Evolutionary conservation across 2,797 vertebrate genomes (phyloP).

Genomic region (Xiphophorus birchmanni): DNA sequence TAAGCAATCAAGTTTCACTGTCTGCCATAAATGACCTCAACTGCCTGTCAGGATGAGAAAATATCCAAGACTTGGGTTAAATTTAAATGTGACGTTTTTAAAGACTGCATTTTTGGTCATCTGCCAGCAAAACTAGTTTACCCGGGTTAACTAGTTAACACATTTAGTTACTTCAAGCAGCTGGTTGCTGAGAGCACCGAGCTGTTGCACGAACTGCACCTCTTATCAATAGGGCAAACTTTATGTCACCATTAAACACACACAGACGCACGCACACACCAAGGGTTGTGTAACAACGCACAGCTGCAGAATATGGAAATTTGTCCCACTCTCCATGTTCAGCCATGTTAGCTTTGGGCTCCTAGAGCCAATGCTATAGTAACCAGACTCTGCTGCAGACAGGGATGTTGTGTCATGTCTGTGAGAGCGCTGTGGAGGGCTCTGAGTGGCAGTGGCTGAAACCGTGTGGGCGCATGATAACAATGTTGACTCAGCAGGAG

Average conservation of each 20-base stretch:
- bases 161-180: constrained; percentile 26
- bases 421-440: constrained; percentile 2
- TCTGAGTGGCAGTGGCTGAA: constrained; percentile 32
- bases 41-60: background rate
- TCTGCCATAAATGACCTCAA: background rate
- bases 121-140: constrained; percentile 36
- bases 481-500: constrained; percentile 60
- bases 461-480: constrained; percentile 40
- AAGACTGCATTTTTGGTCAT: background rate
- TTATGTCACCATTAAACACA: constrained; percentile 44
- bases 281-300: constrained; percentile 49
- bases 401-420: constrained; percentile 3
- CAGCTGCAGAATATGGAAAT: constrained; percentile 36
- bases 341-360: constrained; percentile 49
- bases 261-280: constrained; percentile 5
- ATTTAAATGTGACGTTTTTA: background rate
- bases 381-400: constrained; percentile 27
- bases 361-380: constrained; percentile 19
- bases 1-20: background rate
- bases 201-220: constrained; percentile 58
- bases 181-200: constrained; percentile 38
- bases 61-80: background rate
- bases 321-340: constrained; percentile 44
- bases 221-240: constrained; percentile 73
- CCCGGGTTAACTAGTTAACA: constrained; percentile 18